These are phyloP conservation scores for Drosophila littoralis DNA, from an alignment of 1,140 invertebrate species.

Conservation along the genomic window DNA sequence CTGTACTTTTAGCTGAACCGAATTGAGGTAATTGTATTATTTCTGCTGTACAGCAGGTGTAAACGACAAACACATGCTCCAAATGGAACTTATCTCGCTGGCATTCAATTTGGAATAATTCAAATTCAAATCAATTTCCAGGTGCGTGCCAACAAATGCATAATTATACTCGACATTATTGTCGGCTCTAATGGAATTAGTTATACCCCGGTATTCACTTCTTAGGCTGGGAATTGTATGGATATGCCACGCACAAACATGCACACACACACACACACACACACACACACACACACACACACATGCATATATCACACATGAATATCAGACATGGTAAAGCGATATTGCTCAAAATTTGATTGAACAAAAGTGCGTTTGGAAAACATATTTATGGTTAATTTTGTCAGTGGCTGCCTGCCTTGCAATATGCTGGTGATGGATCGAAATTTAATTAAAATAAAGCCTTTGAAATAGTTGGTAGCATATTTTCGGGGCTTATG, in stretches of 20 bases:
- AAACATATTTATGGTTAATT: neutral
- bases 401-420: neutral
- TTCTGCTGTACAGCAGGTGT: constrained; percentile 4
- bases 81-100: neutral
- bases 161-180: constrained; percentile 20
- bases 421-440: neutral
- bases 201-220: neutral
- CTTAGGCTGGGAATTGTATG: neutral
- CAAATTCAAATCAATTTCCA: constrained; percentile 15
- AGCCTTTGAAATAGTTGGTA: neutral
- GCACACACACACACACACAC: neutral
- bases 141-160: neutral
- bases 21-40: constrained; percentile 13
- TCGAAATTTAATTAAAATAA: constrained; percentile 8
- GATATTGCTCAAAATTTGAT: neutral
- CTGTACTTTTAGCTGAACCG: neutral
- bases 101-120: constrained; percentile 1
- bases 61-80: constrained; percentile 4
- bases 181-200: constrained; percentile 11
- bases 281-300: neutral
- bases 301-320: neutral
- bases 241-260: neutral
- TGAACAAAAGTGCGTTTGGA: neutral
- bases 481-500: neutral
- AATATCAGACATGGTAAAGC: neutral